Evolutionary conservation across 1,140 invertebrate species (phyloP).

Genomic region (Metaphire vulgaris): DNA sequence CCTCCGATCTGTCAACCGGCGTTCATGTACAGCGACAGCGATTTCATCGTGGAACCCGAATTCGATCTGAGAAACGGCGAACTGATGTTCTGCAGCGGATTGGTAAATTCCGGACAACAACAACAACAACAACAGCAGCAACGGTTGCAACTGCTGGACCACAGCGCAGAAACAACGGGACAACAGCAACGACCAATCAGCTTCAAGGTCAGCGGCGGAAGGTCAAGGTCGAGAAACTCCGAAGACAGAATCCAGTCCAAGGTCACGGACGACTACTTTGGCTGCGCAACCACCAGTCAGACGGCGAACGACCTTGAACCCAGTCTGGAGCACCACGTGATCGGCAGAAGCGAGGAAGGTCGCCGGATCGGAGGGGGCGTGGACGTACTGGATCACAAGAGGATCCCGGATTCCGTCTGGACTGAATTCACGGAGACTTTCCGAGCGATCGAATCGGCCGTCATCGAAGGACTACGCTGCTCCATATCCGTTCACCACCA

Average conservation of each 20-base stretch:
- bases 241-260: background rate
- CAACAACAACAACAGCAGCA: background rate
- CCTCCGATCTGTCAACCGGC: background rate
- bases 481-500: background rate
- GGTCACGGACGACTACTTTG: background rate
- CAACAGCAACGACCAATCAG: background rate
- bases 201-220: background rate
- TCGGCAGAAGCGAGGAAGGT: background rate
- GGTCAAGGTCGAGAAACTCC: background rate
- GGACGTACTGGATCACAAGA: background rate
- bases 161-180: background rate
- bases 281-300: background rate
- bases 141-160: background rate
- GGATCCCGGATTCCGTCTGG: conserved; percentile 6
- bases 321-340: background rate
- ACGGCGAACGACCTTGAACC: background rate
- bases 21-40: background rate
- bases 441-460: conserved; percentile 19
- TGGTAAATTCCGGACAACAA: background rate
- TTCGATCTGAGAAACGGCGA: background rate
- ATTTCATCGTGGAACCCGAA: background rate
- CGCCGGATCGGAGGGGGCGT: background rate
- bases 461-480: conserved; percentile 13
- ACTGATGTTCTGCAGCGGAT: background rate
- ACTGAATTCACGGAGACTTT: conserved; percentile 16